Base-by-base conservation (phyloP, 2,113 vertebrate species). In the Platycercus adscitus region DNA sequence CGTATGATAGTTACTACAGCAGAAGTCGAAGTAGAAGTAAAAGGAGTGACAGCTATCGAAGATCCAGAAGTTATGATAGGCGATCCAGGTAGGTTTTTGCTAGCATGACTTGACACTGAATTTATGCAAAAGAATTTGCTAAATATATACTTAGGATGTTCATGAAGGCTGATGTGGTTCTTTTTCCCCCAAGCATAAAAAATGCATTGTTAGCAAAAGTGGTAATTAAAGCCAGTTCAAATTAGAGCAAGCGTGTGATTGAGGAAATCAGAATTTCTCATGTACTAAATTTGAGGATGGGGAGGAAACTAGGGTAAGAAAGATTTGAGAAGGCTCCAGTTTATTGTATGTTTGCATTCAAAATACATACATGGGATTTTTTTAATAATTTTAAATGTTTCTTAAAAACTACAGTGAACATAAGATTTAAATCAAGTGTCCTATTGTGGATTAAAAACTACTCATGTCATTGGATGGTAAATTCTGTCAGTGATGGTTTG, bases 1-100 rank as follows among this genome's bases (percentile, higher is more conserved):
- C 98, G 0, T 99, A 99, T 0, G 98, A 99, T 69, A 99, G 99
- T 91, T 99, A 99, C 95, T 98, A 99, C 43, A 99, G 99, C 96
- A 96, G 98, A 44, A 99, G 99, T 49, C 97, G 98, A 11, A 99
- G 98, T 8, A 64, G 98, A 29, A 98, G 99, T 91, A 98, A 98
- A 25, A 98, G 98, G 91, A 99, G 99, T 9, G 96, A 98, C 97
- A 98, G 98, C 91, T 99, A 98, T 91, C 98, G 96, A 81, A 93
- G 98, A 43, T 98, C 98, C 4, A 96, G 98, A 68, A 99, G 99
- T 55, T 99, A 99, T 4, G 98, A 97, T 13, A 96, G 98, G 49
- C 88, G 98, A 10, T 99, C 99, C 93, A 98, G 99, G 99, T 99
- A 80, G 43, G 56, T 17, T 10, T 11, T 75, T 63, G 10, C 14